Conservation (phyloP, 2,888 invertebrate genomes). For the Drosophila atripex region DNA sequence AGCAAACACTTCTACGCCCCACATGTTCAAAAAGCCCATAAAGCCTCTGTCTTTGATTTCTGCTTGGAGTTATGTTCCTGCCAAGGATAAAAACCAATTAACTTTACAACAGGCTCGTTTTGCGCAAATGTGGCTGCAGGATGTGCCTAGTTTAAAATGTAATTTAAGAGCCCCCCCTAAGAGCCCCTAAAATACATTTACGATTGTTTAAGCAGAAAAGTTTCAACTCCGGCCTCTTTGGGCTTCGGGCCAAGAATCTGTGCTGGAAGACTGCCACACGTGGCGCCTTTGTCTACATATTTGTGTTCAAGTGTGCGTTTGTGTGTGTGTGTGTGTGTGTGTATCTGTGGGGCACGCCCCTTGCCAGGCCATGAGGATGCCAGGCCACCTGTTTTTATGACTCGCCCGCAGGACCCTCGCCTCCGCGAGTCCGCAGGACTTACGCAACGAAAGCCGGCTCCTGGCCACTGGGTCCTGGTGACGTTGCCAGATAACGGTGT, state of each 20-base stretch:
- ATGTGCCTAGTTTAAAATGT: not conserved
- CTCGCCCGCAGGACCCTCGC: slow-evolving; percentile 7
- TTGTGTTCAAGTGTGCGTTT: too few species aligned
- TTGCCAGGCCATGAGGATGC: slow-evolving; percentile 9
- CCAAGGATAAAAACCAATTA: not conserved
- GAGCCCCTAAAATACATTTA: not conserved
- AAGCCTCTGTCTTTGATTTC: not conserved
- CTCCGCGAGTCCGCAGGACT: slow-evolving; percentile 11
- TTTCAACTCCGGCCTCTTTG: not conserved
- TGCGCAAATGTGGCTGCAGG: not conserved
- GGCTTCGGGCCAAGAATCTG: not conserved
- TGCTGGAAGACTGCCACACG: slow-evolving; percentile 30
- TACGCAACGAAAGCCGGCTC: slow-evolving; percentile 48
- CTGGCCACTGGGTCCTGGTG: slow-evolving; percentile 22
- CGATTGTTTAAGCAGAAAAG: not conserved
- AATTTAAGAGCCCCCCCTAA: not conserved
- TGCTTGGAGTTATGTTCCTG: not conserved
- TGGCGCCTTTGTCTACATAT: slow-evolving; percentile 8
- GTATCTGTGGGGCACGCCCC: slow-evolving; percentile 42
- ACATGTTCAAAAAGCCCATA: not conserved
- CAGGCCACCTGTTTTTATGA: slow-evolving; percentile 53
- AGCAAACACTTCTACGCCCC: not conserved
- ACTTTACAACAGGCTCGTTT: not conserved
- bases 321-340: slow-evolving; percentile 3
- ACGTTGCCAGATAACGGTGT: slow-evolving; percentile 33